Conservation (phyloP, 2,888 invertebrate genomes). For the Cheiracanthium punctorium region DNA sequence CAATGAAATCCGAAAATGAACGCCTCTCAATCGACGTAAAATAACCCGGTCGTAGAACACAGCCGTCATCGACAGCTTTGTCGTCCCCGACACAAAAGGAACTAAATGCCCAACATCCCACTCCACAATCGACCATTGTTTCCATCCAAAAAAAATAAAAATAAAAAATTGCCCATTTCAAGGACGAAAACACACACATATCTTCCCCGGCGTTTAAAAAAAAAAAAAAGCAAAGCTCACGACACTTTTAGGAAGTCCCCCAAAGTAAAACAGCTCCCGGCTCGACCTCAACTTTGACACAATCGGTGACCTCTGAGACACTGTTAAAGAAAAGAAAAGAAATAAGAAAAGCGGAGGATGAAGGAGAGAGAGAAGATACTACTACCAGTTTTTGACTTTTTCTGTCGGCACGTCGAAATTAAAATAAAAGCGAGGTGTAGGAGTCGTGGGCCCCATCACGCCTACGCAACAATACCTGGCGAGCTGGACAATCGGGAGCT, state of each 20-base stretch:
- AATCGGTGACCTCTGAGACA: not conserved
- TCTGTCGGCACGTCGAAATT: not conserved
- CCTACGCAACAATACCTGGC: conserved; percentile 12
- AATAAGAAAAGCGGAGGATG: not conserved
- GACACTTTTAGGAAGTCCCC: not conserved
- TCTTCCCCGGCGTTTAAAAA: too few species aligned
- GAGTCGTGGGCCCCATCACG: not conserved
- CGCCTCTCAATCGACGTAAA: too few species aligned
- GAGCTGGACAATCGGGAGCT: conserved; percentile 28
- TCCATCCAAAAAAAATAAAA: too few species aligned
- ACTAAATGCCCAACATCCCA: not conserved
- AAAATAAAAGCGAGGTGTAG: conserved; percentile 11
- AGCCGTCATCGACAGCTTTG: not conserved
- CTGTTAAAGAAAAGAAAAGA: too few species aligned
- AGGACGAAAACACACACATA: too few species aligned
- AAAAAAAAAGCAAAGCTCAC: not conserved
- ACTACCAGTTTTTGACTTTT: not conserved
- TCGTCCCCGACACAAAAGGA: not conserved
- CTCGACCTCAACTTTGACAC: not conserved
- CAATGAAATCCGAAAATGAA: too few species aligned
- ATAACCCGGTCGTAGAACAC: too few species aligned
- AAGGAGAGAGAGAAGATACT: not conserved
- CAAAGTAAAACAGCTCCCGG: not conserved
- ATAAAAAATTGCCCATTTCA: not conserved
- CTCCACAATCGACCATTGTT: not conserved